phyloP scores from a whole-genome alignment of 2,113 vertebrate genomes.

The Leptodactylus fuscus region DNA sequence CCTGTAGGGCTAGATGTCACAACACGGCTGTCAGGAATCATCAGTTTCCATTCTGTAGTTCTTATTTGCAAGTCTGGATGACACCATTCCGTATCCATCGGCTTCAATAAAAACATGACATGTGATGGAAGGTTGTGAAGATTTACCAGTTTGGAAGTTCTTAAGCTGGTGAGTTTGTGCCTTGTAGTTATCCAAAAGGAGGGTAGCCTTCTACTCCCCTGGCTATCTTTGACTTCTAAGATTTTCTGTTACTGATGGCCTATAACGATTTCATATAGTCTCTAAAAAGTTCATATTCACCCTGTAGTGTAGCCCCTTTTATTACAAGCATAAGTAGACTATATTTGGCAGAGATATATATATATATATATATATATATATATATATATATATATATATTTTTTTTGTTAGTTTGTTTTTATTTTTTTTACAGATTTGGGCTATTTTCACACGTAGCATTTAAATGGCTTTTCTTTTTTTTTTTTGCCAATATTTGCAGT shows the following conservation, averaged over 20 bases:
- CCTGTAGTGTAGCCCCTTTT: not conserved
- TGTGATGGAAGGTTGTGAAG: not conserved
- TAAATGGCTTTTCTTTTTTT: too few species aligned
- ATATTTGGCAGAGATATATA: too few species aligned
- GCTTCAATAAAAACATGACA: not conserved
- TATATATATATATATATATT: too few species aligned
- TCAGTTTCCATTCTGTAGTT: not conserved
- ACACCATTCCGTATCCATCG: not conserved
- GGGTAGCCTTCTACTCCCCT: not conserved
- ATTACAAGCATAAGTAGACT: not conserved
- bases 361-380: too few species aligned
- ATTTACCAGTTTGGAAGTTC: not conserved
- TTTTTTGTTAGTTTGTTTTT: too few species aligned
- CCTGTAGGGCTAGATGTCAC: conserved; percentile 16
- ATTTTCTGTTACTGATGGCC: not conserved
- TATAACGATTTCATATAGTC: not conserved
- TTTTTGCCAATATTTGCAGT: too few species aligned
- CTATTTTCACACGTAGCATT: too few species aligned
- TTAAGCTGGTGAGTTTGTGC: not conserved
- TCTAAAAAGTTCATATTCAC: too few species aligned
- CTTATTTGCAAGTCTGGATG: not conserved
- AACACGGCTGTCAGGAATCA: not conserved
- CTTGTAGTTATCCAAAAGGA: not conserved
- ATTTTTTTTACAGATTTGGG: too few species aligned
- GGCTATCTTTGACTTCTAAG: not conserved